Conservation (phyloP, 2,888 invertebrate species). For the Cephus pygmeus region DNA sequence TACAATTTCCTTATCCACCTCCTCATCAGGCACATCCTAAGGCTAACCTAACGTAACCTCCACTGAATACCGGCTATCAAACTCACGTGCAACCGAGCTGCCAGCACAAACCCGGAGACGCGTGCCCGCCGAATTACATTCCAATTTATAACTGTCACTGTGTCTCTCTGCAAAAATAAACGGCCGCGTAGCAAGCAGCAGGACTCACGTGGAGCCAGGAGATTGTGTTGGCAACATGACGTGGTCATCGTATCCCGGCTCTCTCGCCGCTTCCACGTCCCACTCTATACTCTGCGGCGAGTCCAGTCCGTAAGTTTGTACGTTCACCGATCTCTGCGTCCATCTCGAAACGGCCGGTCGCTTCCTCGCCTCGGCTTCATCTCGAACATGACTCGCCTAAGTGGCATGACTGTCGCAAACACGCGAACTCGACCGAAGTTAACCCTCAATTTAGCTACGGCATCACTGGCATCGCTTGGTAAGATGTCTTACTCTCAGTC, state of each 20-base stretch:
- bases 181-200: slow-evolving; percentile 26
- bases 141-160: slow-evolving; percentile 55
- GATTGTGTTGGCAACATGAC: slow-evolving; percentile 23
- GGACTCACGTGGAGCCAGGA: slow-evolving; percentile 19
- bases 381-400: slow-evolving; percentile 27
- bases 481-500: slow-evolving; percentile 45
- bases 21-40: no score
- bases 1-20: no score
- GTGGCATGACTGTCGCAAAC: slow-evolving; percentile 52
- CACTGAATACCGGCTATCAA: no score
- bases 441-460: slow-evolving; percentile 50
- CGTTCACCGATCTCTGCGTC: background rate
- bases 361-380: slow-evolving; percentile 13
- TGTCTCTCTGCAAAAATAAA: slow-evolving; percentile 44
- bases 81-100: no score
- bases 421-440: slow-evolving; percentile 50
- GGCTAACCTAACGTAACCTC: no score
- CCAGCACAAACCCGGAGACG: slow-evolving; percentile 6
- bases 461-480: slow-evolving; percentile 10
- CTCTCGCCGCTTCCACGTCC: background rate
- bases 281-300: background rate
- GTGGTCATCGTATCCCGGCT: slow-evolving; percentile 28
- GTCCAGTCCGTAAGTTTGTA: background rate
- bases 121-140: slow-evolving; percentile 38
- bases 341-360: slow-evolving; percentile 2